Evolutionary conservation across 2,888 invertebrate species (phyloP), one percentile per base, ranked within the genome.

Genomic region (Drosophila phalerata): DNA sequence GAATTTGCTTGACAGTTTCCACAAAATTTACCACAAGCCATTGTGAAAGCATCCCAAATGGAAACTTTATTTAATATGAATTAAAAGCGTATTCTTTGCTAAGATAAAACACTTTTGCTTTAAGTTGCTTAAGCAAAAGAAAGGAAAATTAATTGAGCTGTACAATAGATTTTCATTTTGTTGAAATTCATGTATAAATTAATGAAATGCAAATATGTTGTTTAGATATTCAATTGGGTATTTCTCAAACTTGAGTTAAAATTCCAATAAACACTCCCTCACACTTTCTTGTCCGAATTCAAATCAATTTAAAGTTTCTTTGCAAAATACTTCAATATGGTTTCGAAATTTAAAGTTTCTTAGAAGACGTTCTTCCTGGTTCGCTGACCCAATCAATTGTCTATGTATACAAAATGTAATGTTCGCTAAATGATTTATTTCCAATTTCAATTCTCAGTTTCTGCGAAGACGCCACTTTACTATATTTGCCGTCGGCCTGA

Each of bases 401-500:
- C 19, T 51, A n/a, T 42, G 42, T 19, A 9, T 32, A 38, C 38
- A 15, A 15, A 38, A 15, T 4, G 4, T 13, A 30, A 30, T 34
- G 32, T n/a, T 13, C 13, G 40, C 40, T n/a, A 42, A 55, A 55
- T 55, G 56, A 56, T 53, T 62, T 34, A 45, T 37, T 38, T 34
- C 15, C 32, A 37, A 53, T 42, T 60, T 42, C n/a, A 42, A 53
- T 49, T 34, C 45, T 45, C 47, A 9, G 42, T 28, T 17, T 37
- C 19, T 17, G 61, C 43, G 17, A 25, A 19, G 52, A 37, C 51
- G 53, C 57, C 34, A 65, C 38, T 61, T 22, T 43, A 65, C 38
- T 61, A 17, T 43, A 48, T 51, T 62, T 71, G 72, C 74, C 74
- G 74, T 63, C 74, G 74, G 74, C 58, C 56, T 40, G 19, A 56